These are phyloP conservation scores for Discoglossus pictus DNA, from an alignment of 2,797 vertebrate species.

Conservation along the genomic window DNA sequence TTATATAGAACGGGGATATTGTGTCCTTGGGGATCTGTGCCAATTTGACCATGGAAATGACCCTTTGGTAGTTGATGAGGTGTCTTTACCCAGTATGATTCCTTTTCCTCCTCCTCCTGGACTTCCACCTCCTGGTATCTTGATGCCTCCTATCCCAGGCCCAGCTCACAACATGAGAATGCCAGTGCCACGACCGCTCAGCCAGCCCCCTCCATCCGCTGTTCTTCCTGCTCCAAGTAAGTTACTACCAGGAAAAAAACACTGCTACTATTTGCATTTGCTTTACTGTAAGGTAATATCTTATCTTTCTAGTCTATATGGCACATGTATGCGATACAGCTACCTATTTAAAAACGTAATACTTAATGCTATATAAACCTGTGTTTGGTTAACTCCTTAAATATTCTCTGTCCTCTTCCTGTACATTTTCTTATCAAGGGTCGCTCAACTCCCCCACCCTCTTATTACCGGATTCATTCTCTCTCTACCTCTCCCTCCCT, in stretches of 20 bases:
- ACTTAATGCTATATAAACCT: too few relatives aligned
- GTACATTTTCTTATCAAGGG: too few relatives aligned
- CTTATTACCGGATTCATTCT: too few relatives aligned
- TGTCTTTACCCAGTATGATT: slow-evolving; percentile 93
- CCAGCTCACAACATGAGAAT: slow-evolving; percentile 81
- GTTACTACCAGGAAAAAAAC: slow-evolving; percentile 49
- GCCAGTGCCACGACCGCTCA: slow-evolving; percentile 77
- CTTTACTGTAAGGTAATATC: too few relatives aligned
- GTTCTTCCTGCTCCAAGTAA: slow-evolving; percentile 89
- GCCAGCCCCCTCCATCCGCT: slow-evolving; percentile 87
- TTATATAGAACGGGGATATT: slow-evolving; percentile 91
- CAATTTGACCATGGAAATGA: slow-evolving; percentile 96
- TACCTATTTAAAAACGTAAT: too few relatives aligned
- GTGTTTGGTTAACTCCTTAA: too few relatives aligned
- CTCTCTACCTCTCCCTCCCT: too few relatives aligned
- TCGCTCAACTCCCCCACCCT: too few relatives aligned
- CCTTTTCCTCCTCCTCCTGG: slow-evolving; percentile 93
- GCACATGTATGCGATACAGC: too few relatives aligned
- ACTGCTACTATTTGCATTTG: not conserved
- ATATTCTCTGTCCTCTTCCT: too few relatives aligned
- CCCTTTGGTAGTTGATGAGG: slow-evolving; percentile 94
- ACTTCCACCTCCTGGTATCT: slow-evolving; percentile 82
- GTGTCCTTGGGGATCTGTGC: slow-evolving; percentile 95
- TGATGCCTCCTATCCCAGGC: slow-evolving; percentile 84
- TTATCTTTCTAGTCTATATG: too few relatives aligned